Percentiles rank a stretch among this genome's conserved stretches.
Evolutionary conservation across 2,797 vertebrate species (phyloP).

Genomic region (Bovichtus variegatus): DNA sequence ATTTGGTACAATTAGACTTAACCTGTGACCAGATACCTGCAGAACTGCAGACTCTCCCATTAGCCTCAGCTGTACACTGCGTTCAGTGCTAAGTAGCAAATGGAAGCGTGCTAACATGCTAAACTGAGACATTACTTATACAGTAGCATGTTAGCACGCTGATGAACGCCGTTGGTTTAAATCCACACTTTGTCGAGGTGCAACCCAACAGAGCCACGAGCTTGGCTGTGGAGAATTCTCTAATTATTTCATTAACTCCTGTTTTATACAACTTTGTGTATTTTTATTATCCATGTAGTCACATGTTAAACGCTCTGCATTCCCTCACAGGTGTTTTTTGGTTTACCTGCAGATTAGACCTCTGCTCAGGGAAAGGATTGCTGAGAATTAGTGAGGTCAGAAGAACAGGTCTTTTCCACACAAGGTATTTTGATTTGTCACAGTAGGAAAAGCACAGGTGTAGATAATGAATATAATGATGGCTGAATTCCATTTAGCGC

Average conservation of each 20-base stretch:
- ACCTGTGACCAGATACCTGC: not conserved
- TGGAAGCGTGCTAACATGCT: not conserved
- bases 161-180: no score
- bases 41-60: not conserved
- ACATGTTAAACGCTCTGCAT: not conserved
- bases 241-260: no score
- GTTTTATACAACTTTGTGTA: not conserved
- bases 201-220: no score
- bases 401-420: no score
- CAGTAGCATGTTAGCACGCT: no score
- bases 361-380: not conserved
- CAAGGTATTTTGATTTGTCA: no score
- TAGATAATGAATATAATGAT: no score
- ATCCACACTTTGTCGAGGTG: no score
- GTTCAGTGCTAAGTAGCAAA: not conserved
- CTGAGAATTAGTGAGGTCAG: no score
- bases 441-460: no score
- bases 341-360: not conserved
- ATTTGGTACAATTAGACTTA: not conserved
- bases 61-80: not conserved
- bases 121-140: not conserved
- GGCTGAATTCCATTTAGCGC: no score
- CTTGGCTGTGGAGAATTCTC: no score
- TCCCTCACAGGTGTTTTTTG: not conserved
- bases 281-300: not conserved